phyloP scores from a whole-genome alignment of 2,888 invertebrate species.

The Herminia tarsipennalis region DNA sequence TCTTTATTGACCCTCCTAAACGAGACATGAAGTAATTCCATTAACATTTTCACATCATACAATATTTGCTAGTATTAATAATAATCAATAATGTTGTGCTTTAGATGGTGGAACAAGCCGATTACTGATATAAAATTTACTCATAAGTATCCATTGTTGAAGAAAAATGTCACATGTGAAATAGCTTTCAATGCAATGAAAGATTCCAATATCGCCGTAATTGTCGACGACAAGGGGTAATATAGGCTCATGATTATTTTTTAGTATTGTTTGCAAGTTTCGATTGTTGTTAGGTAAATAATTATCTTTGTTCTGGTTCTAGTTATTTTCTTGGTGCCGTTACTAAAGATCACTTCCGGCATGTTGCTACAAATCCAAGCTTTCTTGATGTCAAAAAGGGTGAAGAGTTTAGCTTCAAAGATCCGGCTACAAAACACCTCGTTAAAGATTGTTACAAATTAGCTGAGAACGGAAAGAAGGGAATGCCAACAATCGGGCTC shows the following conservation, averaged over 20 bases:
- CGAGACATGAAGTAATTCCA: slow-evolving; percentile 66
- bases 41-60: background rate
- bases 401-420: slow-evolving; percentile 81
- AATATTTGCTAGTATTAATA: background rate
- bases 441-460: slow-evolving; percentile 88
- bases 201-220: slow-evolving; percentile 42
- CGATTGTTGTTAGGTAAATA: too few species aligned
- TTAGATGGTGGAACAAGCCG: slow-evolving; percentile 57
- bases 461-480: slow-evolving; percentile 51
- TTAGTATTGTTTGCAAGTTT: too few species aligned
- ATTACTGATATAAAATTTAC: slow-evolving; percentile 67
- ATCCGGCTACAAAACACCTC: slow-evolving; percentile 74
- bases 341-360: slow-evolving; percentile 79
- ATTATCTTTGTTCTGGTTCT: too few species aligned
- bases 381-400: slow-evolving; percentile 46
- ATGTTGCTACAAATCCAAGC: slow-evolving; percentile 60
- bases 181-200: slow-evolving; percentile 88
- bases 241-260: too few species aligned
- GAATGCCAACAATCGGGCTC: slow-evolving; percentile 86
- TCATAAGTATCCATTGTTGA: slow-evolving; percentile 62
- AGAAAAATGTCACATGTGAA: slow-evolving; percentile 83
- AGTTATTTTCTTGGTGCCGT: slow-evolving; percentile 47
- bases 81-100: background rate
- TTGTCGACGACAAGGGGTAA: slow-evolving; percentile 66
- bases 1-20: slow-evolving; percentile 49